phyloP scores from a whole-genome alignment of 2,797 vertebrate species.

The Tangara arthus region DNA sequence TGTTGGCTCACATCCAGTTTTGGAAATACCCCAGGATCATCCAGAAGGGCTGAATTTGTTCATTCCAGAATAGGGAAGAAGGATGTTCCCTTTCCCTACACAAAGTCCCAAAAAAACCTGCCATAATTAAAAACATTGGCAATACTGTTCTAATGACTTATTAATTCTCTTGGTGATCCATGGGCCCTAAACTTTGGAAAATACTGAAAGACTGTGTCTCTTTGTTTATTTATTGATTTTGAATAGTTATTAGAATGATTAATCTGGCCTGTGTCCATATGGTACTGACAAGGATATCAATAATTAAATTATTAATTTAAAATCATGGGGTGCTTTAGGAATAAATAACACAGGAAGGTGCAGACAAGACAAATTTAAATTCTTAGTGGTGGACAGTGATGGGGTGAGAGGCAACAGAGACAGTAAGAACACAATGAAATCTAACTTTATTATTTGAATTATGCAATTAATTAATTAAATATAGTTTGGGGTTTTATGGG shows the following conservation, averaged over 20 bases:
- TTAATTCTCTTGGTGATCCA: not conserved
- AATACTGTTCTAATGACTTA: not conserved
- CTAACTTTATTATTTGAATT: not conserved
- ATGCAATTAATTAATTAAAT: not conserved
- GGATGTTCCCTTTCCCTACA: not conserved
- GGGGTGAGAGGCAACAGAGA: not conserved
- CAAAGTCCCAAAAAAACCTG: not conserved
- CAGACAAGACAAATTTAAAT: not conserved
- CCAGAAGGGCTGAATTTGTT: not conserved
- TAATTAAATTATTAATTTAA: not conserved
- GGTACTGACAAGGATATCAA: not conserved
- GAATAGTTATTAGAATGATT: not conserved
- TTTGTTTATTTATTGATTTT: not conserved
- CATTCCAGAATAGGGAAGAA: not conserved
- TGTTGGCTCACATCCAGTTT: rapidly evolving
- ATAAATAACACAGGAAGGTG: not conserved
- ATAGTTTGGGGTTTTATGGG: rapidly evolving
- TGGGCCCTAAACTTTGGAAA: not conserved
- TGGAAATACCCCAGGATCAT: not conserved
- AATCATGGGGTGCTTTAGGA: not conserved
- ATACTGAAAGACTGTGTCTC: not conserved
- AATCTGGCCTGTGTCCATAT: not conserved
- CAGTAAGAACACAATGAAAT: not conserved
- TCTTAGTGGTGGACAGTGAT: not conserved
- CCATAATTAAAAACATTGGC: not conserved